These are phyloP conservation scores for Phlogophora meticulosa DNA, from an alignment of 2,888 invertebrate species.

Conservation along the genomic window DNA sequence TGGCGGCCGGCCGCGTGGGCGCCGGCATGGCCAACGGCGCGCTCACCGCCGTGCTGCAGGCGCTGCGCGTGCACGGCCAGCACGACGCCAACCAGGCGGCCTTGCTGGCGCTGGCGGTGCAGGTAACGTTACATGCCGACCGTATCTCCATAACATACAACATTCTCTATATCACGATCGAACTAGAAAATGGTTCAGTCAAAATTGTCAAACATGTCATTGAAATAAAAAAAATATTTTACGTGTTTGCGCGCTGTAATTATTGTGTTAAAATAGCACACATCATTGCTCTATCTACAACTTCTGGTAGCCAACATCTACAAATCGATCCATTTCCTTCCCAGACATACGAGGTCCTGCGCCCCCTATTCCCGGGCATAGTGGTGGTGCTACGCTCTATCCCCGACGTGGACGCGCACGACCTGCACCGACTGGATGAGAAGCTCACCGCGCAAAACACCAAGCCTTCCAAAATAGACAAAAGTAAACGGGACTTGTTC, in stretches of 20 bases:
- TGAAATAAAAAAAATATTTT: too few relatives aligned
- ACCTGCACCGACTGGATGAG: conserved; percentile 96
- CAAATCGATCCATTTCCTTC: background rate
- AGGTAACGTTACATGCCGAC: too few relatives aligned
- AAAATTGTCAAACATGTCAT: too few relatives aligned
- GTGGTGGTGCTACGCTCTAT: conserved; percentile 94
- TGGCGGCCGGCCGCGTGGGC: conserved; percentile 89
- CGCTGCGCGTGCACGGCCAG: conserved; percentile 96
- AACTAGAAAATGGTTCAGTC: too few relatives aligned
- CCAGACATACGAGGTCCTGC: conserved; percentile 94
- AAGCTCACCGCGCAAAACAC: conserved; percentile 93
- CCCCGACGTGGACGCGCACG: conserved; percentile 95
- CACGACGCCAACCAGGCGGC: conserved; percentile 97
- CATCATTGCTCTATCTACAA: too few relatives aligned
- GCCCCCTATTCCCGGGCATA: conserved; percentile 94
- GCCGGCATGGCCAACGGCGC: conserved; percentile 90
- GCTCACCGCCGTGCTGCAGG: conserved; percentile 94
- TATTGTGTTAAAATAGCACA: too few relatives aligned
- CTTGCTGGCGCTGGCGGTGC: conserved; percentile 95
- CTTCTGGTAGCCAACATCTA: too few relatives aligned
- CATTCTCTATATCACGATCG: too few relatives aligned
- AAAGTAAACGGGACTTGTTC: conserved; percentile 97
- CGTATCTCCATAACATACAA: too few relatives aligned
- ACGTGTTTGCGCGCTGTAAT: too few relatives aligned
- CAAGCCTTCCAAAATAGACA: conserved; percentile 96